Evolutionary conservation across 2,113 vertebrate genomes (phyloP).

Genomic region (Psittacula cyanocephala): DNA sequence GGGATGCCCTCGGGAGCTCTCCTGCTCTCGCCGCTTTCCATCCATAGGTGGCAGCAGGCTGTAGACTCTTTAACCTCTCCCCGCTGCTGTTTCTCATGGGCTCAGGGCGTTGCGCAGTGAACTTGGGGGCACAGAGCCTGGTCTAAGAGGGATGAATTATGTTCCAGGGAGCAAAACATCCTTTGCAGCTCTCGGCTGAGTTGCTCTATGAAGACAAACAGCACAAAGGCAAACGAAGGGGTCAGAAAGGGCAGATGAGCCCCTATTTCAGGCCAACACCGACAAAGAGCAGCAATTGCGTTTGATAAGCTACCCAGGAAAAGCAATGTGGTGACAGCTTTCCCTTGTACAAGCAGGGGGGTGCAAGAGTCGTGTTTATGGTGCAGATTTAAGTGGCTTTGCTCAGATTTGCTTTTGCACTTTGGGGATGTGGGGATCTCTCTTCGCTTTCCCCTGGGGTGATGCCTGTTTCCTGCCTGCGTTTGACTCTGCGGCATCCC

Average conservation of each 20-base stretch:
- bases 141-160: neutral
- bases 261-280: fast-evolving
- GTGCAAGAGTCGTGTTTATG: neutral
- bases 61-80: constrained; percentile 8
- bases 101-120: neutral
- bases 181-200: neutral
- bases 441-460: neutral
- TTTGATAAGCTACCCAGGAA: neutral
- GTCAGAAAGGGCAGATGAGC: neutral
- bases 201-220: neutral
- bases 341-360: neutral
- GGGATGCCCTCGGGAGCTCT: neutral
- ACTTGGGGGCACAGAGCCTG: neutral
- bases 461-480: neutral
- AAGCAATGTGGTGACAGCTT: neutral
- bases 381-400: neutral
- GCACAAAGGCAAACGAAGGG: neutral
- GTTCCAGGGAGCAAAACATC: neutral
- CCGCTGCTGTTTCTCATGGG: neutral
- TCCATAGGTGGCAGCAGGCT: constrained; percentile 68
- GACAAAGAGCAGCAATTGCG: neutral
- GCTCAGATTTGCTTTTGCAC: neutral
- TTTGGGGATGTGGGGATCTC: neutral
- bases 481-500: neutral
- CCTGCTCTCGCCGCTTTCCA: constrained; percentile 15